Base-by-base conservation (phyloP, 2,797 vertebrate species). In the Amniataba percoides region DNA sequence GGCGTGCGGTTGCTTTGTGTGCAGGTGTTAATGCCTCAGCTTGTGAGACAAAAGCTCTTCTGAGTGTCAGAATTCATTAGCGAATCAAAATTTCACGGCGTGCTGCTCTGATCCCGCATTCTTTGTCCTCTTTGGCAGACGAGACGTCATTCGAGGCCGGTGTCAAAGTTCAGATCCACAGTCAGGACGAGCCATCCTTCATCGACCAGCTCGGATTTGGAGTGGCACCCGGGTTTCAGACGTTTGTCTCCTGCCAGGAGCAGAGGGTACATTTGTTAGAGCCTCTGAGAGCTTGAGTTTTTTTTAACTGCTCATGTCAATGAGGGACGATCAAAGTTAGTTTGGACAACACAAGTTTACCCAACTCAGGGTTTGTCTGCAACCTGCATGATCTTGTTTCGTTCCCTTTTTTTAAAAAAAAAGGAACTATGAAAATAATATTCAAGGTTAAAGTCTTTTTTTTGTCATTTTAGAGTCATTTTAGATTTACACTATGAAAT, bases 141-240 rank as follows among this genome's bases (percentile, higher is more conserved):
- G 98, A 99, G 93, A 98, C 97, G 0, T 99, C 98, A 0, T 99
- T 98, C 15, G 98, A 99, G 91, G 98, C 98, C 0, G 98, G 98
- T 73, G 95, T 99, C 94, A 99, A 99, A 95, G 98, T 99, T 88
- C 98, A 99, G 95, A 98, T 99, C 91, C 98, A 99, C 93, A 98
- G 97, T 90, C 98, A 99, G 88, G 97, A 98, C 0, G 98, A 99
- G 81, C 98, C 98, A 0, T 97, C 98, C 0, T 97, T 98, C 82
- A 99, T 99, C 0, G 97, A 99, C 93, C 98, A 99, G 95, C 94
- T 99, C 63, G 98, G 98, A 56, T 99, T 99, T 0, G 95, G 95
- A 25, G 95, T 96, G 45, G 95, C 95, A 0, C 95, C 95, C 0
- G 95, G 95, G 14, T 96, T 96, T 72, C 95, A 96, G 89, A 96